A percentile compares a stretch with the other conserved stretches of the same genome.
Conservation (phyloP, 2,113 vertebrate species). For the Nothobranchius kuhntae region DNA sequence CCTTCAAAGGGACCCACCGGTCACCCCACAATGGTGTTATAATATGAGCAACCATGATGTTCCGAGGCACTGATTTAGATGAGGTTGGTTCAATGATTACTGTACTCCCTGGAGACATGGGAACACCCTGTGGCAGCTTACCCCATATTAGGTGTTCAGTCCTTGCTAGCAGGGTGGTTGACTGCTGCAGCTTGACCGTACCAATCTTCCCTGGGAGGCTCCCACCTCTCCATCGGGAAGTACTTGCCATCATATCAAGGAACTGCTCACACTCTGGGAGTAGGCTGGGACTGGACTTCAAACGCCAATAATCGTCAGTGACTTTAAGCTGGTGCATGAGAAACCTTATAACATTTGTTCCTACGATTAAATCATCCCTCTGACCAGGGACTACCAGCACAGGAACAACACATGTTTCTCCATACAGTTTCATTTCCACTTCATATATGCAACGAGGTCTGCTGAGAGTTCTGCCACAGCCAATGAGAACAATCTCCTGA, state of each 20-base stretch:
- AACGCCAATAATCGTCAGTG: slow-evolving; percentile 1
- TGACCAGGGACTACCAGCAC: slow-evolving; percentile 32
- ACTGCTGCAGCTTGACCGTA: slow-evolving; percentile 8
- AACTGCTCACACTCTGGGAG: slow-evolving; percentile 16
- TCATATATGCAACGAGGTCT: no score
- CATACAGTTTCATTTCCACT: slow-evolving; percentile 6
- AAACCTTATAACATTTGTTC: slow-evolving; percentile 13
- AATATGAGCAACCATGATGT: slow-evolving; percentile 8
- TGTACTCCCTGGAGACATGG: slow-evolving; percentile 19
- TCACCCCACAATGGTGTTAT: no score
- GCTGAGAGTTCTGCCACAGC: no score
- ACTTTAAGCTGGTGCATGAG: slow-evolving; percentile 10
- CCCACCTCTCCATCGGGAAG: not conserved
- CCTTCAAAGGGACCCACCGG: slow-evolving; percentile 44
- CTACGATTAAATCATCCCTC: slow-evolving; percentile 27
- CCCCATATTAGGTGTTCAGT: slow-evolving; percentile 46
- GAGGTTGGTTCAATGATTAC: slow-evolving; percentile 15
- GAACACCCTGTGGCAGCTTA: not conserved
- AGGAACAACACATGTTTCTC: slow-evolving; percentile 9
- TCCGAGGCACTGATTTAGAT: slow-evolving; percentile 2
- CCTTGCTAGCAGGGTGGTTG: not conserved
- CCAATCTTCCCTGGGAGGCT: not conserved
- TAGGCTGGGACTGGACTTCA: slow-evolving; percentile 8
- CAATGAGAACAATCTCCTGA: no score
- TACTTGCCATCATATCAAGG: slow-evolving; percentile 2